phyloP scores from a whole-genome alignment of 2,888 invertebrate genomes.

The Melanargia galathea region DNA sequence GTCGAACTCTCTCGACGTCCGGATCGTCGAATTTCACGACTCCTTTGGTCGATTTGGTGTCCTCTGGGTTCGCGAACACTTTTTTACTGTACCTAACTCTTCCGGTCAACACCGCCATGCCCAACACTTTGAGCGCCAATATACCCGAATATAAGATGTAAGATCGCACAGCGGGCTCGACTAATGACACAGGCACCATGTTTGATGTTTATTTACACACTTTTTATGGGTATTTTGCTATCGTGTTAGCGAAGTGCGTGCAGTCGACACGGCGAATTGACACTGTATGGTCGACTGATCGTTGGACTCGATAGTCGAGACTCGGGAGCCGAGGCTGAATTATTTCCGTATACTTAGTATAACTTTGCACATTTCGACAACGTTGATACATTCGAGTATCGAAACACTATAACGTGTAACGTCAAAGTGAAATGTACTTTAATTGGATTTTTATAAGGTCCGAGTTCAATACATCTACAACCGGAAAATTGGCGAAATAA shows the following conservation, averaged over 20 bases:
- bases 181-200: constrained; percentile 49
- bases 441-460: too few relatives aligned
- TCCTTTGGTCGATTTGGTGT: constrained; percentile 50
- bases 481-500: too few relatives aligned
- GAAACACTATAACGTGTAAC: too few relatives aligned
- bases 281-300: constrained; percentile 18
- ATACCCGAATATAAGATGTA: constrained; percentile 55
- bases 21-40: constrained; percentile 62
- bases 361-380: too few relatives aligned
- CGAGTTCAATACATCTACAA: too few relatives aligned
- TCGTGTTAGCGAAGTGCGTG: constrained; percentile 22
- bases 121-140: constrained; percentile 57
- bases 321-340: constrained; percentile 23
- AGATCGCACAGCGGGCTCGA: constrained; percentile 55
- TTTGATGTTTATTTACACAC: constrained; percentile 19
- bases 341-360: too few relatives aligned
- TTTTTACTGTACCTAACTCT: constrained; percentile 53
- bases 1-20: constrained; percentile 65
- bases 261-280: neutral
- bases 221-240: neutral
- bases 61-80: constrained; percentile 64
- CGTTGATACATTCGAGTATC: too few relatives aligned
- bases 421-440: too few relatives aligned
- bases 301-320: too few relatives aligned
- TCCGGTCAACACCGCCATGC: constrained; percentile 52